These are phyloP conservation scores for Ecdyonurus torrentis DNA, from an alignment of 2,888 invertebrate genomes.

Conservation along the genomic window DNA sequence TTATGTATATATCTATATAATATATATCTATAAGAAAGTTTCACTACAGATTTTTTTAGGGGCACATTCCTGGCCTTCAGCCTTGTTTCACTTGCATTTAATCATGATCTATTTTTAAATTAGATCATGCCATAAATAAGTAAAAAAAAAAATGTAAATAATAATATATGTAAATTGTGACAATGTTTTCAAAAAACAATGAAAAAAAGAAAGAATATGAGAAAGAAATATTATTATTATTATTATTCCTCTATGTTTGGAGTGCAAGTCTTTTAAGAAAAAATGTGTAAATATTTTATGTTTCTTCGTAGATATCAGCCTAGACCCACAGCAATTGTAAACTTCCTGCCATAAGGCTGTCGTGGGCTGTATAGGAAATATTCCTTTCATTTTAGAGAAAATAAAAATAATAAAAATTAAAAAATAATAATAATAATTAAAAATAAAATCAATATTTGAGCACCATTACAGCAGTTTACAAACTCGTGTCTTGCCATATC, in stretches of 20 bases:
- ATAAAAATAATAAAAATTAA: conserved; percentile 4
- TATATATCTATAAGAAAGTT: background rate
- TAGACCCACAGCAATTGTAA: background rate
- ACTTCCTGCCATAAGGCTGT: conserved; percentile 4
- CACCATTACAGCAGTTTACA: background rate
- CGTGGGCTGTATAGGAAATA: background rate
- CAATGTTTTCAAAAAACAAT: conserved; percentile 2
- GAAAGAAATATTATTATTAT: no score
- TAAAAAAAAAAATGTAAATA: conserved; percentile 10
- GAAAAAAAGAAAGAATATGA: background rate
- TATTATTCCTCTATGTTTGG: conserved; percentile 8
- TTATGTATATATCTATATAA: no score
- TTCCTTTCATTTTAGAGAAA: background rate
- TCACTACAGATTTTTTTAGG: background rate
- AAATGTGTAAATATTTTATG: conserved; percentile 10
- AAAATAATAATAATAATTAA: conserved; percentile 5
- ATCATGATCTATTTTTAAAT: background rate
- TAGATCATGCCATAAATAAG: conserved; percentile 6
- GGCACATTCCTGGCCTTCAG: background rate
- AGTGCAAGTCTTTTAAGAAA: conserved; percentile 2
- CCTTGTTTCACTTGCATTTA: background rate
- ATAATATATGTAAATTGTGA: conserved; percentile 13
- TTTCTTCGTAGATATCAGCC: conserved; percentile 10
- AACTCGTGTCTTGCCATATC: conserved; percentile 5
- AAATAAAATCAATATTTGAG: background rate